Conservation (phyloP, 2,888 invertebrate genomes). For the Furcula furcula region DNA sequence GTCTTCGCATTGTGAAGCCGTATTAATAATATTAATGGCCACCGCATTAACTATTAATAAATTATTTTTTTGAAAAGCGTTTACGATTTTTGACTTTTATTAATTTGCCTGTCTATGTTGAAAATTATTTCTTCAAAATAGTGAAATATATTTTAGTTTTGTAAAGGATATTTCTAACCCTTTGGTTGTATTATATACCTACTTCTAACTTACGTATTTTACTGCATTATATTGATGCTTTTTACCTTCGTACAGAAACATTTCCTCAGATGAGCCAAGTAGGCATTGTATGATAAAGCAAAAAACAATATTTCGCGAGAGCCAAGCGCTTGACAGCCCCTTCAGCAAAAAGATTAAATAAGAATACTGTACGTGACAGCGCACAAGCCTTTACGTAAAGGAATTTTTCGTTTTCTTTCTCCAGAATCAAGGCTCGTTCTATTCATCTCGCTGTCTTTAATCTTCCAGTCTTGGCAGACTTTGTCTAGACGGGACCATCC, state of each 20-base stretch:
- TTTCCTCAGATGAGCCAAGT: background rate
- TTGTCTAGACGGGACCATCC: conserved; percentile 59
- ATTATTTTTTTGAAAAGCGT: conserved; percentile 51
- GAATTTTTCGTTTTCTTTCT: conserved; percentile 71
- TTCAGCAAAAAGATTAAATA: conserved; percentile 71
- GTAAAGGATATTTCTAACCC: no score
- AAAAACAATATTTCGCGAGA: conserved; percentile 39
- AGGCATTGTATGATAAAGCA: conserved; percentile 1
- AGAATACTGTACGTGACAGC: conserved; percentile 76
- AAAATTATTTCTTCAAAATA: no score
- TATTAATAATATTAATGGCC: conserved; percentile 78
- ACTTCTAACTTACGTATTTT: background rate
- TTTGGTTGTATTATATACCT: background rate
- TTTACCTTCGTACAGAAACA: background rate
- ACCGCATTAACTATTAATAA: conserved; percentile 63
- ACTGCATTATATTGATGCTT: background rate
- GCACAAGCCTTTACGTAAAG: conserved; percentile 68
- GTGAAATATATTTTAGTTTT: no score
- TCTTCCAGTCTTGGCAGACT: conserved; percentile 65
- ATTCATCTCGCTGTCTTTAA: conserved; percentile 74
- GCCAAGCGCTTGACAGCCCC: conserved; percentile 47
- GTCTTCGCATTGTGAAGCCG: conserved; percentile 66
- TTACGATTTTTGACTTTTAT: conserved; percentile 59
- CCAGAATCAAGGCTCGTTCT: conserved; percentile 57
- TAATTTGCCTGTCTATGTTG: conserved; percentile 31